These are phyloP conservation scores for Scrobipalpa atriplicella DNA, from an alignment of 2,888 invertebrate genomes.

Conservation along the genomic window DNA sequence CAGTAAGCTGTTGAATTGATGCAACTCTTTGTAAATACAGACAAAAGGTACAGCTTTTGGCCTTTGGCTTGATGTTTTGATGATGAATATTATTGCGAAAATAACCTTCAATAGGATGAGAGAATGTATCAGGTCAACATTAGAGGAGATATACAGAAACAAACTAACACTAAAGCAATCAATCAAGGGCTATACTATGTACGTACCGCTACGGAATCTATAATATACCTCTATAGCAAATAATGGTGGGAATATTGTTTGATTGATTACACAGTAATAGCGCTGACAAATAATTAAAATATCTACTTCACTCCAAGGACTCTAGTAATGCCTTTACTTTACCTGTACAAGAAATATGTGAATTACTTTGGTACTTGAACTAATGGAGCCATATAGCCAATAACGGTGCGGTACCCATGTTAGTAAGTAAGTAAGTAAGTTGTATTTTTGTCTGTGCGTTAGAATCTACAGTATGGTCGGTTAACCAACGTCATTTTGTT, in stretches of 20 bases:
- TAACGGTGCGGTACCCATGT: too few species aligned
- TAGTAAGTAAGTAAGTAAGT: too few species aligned
- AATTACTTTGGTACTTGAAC: too few species aligned
- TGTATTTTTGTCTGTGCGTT: too few species aligned
- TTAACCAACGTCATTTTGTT: too few species aligned
- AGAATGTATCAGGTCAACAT: neutral
- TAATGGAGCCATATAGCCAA: too few species aligned
- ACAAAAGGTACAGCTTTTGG: neutral
- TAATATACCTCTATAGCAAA: neutral
- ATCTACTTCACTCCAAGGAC: too few species aligned
- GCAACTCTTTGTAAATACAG: slow-evolving; percentile 2
- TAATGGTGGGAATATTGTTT: slow-evolving; percentile 1
- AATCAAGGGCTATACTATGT: neutral
- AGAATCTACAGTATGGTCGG: too few species aligned
- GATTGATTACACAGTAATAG: neutral
- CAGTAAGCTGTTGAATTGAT: slow-evolving; percentile 7
- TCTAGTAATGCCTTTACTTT: too few species aligned
- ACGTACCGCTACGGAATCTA: neutral
- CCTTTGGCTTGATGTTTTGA: slow-evolving; percentile 5
- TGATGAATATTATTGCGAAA: neutral
- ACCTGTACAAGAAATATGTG: too few species aligned
- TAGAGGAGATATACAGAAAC: too few species aligned
- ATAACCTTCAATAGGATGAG: neutral
- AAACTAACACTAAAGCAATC: neutral
- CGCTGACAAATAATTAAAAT: too few species aligned